Evolutionary conservation across 2,888 invertebrate genomes (phyloP), one percentile per base, ranked within the genome.

Genomic region (Calameuta pallipes): DNA sequence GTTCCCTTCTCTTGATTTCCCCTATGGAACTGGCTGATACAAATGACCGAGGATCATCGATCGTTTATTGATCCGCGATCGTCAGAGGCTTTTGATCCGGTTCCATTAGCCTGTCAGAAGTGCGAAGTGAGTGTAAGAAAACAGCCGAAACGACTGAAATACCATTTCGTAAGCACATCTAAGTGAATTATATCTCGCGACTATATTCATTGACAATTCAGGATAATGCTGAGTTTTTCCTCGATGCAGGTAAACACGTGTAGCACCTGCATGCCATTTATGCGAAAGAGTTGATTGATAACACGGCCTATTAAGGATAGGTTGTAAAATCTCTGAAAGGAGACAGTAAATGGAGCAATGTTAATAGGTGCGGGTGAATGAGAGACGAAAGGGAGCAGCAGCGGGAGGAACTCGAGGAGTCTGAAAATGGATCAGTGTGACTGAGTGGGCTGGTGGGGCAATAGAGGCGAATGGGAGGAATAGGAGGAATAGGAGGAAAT

Each of bases 1-100:
- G 36, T 36, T 36, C 11, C 36, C 36, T 36, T 76, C 78, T 79
- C 79, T 15, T 15, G 37, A 15, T 15, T 41, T 41, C 15, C 41
- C 4, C 4, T 4, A 15, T 41, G 41, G 15, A 15, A 41, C 41
- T 15, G 4, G 15, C 41, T 41, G 41, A 41, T 41, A 41, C 15
- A 6, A 41, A 41, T 41, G 4, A 15, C 4, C 15, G 6, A 41
- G 41, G 15, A 41, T 41, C 15, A 1, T 41, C 15, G 6, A 41
- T 41, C 41, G 15, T 41, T 41, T 41, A 6, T 15, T 4, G 41
- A 41, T 41, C 41, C 41, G 2, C 1, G 15, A 41, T 41, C 15
- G 15, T 41, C 6, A 6, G 41, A 15, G 15, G 41, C 15, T 41
- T 15, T 41, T 15, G 6, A 41, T 41, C 15, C 15, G 41, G 15